Evolutionary conservation across 2,797 vertebrate genomes (phyloP), one percentile per base, ranked within the genome.

Genomic region (Acrossocheilus wenchowensis): DNA sequence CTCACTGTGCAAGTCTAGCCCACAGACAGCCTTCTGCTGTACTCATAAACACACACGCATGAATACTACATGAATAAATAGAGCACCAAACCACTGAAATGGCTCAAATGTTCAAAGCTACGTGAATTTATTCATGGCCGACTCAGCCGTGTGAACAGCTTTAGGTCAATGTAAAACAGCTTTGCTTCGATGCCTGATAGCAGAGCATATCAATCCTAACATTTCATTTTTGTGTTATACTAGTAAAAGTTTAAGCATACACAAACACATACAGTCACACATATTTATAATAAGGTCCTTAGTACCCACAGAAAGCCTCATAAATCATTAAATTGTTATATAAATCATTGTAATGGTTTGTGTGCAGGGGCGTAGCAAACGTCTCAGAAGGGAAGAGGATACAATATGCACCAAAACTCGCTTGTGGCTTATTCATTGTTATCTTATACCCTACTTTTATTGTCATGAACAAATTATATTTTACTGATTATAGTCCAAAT

Each of bases 31-130:
- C 62, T 57, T 69, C 60, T 82, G 72, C 60, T 77, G 8, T 50
- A 15, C 60, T 77, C 80, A 23, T 71, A 66, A 62, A 64, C 43
- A 74, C 43, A 78, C 57, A 64, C 23, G 50, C 26, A 39, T 50
- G 82, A 78, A 78, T 84, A 45, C 57, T 52, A 36, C 45, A 68
- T 85, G 64, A 78, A 84, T 78, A 78, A 78, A 77, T 68, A 57
- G 60, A 66, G 45, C 62, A 68, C 57, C 60, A 81, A 81, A 68
- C 79, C 11, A n/a, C 60, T 26, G 57, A 84, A 83, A 74, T 34
- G 11, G 75, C 62, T 66, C 14, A 39, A 84, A 71, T 57, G 75
- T 71, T 85, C 39, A 79, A 77, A 66, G 52, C 50, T 45, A 45
- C 6, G 14, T 30, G 50, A n/a, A 69, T 85, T n/a, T 72, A 79